A percentile compares a stretch with the other conserved stretches of the same genome.
Evolutionary conservation across 2,113 vertebrate species (phyloP).

Genomic region (Apodemus sylvaticus): DNA sequence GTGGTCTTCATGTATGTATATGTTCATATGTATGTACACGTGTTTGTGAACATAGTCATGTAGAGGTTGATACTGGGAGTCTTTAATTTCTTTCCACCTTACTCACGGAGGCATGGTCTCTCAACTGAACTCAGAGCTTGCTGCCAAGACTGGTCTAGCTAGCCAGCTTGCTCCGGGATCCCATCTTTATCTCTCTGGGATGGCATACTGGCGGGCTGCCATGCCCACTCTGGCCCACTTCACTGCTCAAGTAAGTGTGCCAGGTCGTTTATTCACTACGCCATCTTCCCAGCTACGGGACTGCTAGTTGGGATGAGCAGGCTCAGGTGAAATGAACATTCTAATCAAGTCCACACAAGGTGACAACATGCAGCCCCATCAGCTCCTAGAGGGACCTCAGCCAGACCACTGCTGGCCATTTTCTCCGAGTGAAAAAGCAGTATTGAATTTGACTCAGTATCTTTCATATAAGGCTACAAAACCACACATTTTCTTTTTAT

Average conservation of each 20-base stretch:
- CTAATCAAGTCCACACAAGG: not conserved
- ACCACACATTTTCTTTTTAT: not conserved
- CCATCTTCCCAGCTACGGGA: not conserved
- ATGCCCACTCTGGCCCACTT: not conserved
- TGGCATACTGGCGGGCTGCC: not conserved
- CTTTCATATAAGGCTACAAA: slow-evolving; percentile 6
- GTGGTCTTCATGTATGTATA: not conserved
- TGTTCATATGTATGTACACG: not conserved
- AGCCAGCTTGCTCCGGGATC: not conserved
- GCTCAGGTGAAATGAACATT: not conserved
- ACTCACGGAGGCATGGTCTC: not conserved
- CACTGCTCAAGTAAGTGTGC: not conserved
- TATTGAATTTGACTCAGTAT: not conserved
- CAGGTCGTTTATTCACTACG: not conserved
- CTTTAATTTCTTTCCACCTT: not conserved
- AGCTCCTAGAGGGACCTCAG: not conserved
- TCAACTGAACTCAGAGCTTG: not conserved
- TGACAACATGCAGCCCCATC: not conserved
- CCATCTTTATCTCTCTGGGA: not conserved
- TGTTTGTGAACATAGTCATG: not conserved
- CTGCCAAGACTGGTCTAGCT: not conserved
- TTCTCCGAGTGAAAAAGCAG: slow-evolving; percentile 35
- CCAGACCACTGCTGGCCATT: not conserved
- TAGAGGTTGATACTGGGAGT: not conserved
- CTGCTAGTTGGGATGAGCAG: not conserved